phyloP scores from a whole-genome alignment of 2,797 vertebrate genomes.

The Malurus splendens region DNA sequence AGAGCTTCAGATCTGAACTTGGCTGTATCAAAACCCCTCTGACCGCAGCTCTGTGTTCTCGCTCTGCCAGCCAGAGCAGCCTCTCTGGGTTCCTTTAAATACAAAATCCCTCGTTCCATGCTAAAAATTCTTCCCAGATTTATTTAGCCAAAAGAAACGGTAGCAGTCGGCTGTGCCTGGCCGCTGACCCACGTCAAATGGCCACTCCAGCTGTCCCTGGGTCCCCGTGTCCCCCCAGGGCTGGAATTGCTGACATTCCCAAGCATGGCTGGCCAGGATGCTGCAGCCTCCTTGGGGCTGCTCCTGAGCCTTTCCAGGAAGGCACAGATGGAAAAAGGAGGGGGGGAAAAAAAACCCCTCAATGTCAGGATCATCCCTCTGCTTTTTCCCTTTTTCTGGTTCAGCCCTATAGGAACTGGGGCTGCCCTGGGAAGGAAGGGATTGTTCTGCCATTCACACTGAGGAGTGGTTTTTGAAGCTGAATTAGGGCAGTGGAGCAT shows the following conservation, averaged over 20 bases:
- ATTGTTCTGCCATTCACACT: rapidly evolving
- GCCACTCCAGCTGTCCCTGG: conserved; percentile 17
- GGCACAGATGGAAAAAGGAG: not conserved
- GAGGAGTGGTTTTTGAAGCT: not conserved
- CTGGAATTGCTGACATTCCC: conserved; percentile 35
- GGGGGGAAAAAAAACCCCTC: rapidly evolving
- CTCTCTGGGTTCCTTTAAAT: not conserved
- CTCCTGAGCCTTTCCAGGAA: not conserved
- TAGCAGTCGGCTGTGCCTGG: not conserved
- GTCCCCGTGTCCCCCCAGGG: not conserved
- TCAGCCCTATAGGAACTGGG: not conserved
- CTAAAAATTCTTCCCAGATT: not conserved
- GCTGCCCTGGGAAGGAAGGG: not conserved
- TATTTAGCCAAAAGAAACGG: not conserved
- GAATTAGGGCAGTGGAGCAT: not conserved
- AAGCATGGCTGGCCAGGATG: rapidly evolving
- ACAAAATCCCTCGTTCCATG: not conserved
- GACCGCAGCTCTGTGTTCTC: rapidly evolving
- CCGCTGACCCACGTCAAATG: not conserved
- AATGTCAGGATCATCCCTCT: not conserved
- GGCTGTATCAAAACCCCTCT: not conserved
- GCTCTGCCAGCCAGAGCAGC: not conserved
- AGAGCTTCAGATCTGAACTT: not conserved
- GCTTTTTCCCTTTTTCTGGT: not conserved
- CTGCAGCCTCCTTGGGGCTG: not conserved